Evolutionary conservation across 2,113 vertebrate species (phyloP), one percentile per base, ranked within the genome.

Genomic region (Catharus fuscescens): DNA sequence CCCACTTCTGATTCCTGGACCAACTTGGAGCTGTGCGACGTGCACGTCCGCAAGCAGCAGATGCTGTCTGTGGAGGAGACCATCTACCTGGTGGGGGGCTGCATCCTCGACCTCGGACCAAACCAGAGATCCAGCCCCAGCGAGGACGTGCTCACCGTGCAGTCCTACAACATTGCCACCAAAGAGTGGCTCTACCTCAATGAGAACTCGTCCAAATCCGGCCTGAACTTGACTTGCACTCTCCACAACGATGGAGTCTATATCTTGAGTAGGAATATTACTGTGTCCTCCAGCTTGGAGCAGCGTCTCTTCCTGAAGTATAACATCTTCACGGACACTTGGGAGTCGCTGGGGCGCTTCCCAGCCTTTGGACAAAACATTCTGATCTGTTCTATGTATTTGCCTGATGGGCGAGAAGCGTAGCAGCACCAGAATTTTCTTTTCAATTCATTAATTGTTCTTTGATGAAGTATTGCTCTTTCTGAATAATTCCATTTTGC

Each of bases 21-120:
- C 2, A 98, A 98, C 57, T 98, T 99, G 59, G 98, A 98, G 34
- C 97, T 98, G 13, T 99, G 99, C 8, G 94, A 98, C 0, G 97
- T 98, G 14, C 99, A 99, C 56, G 98, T 99, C 48, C 98, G 99
- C 80, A 99, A 99, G 98, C 99, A 99, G 96, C 99, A 99, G 97
- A 99, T 99, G 99, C 98, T 99, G 38, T 99, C 99, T 0, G 98
- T 99, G 88, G 99, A 99, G 88, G 99, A 99, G 94, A 99, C 99
- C 76, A 99, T 99, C 94, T 99, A 99, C 96, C 95, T 99, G 85
- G 99, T 99, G 59, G 99, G 99, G 1, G 99, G 99, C 8, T 99
- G 99, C 97, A 98, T 99, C 42, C 99, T 99, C 2, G 98, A 99
- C 65, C 96, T 98, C 42, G 98, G 98, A 64, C 92, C 97, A 5